Base-by-base conservation (phyloP, 2,888 invertebrate genomes). In the Andrena hattorfiana region DNA sequence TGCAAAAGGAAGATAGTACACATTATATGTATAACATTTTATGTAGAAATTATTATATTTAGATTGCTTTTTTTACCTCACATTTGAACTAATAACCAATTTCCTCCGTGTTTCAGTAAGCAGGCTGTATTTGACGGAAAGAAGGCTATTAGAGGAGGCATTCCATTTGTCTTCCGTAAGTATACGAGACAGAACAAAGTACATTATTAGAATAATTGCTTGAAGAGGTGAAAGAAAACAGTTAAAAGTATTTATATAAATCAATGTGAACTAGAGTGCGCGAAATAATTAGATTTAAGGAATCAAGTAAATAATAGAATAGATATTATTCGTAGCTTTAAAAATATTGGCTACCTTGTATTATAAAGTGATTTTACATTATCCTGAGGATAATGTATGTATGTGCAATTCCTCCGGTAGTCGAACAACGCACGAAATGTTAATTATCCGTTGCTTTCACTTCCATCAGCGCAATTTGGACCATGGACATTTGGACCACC, bases 111-210 rank as follows among this genome's bases (percentile, higher is more conserved):
- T 96, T 96, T 79, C 95, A 98, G 98, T 95, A 98, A 99, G 95
- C 97, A 98, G 95, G 98, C 99, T 72, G 97, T 98, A 77, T 99
- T 99, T 95, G 99, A 99, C 95, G 98, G 98, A 89, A 98, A 98
- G 94, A 97, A 98, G 94, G 97, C 99, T 85, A 99, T 99, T 94
- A 96, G 99, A 93, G 99, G 99, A 92, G 99, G 99, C 92, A 98
- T 99, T 94, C 99, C 99, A 84, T 97, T 99, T 94, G 98, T 99
- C 87, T 99, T 99, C 95, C 99, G 99, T 99, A 96, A 98, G 98
- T 97, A 94, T 28, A 51, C 71, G 28, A 60, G 2, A n/a, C 59
- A 42, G 20, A 54, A 59, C 16, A 32, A 23, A 20, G 26, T 23
- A 20, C 51, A 23, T 63, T 16, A 35, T 69, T 42, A 28, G 26